Evolutionary conservation across 2,113 vertebrate genomes (phyloP).

Genomic region (Equus quagga): DNA sequence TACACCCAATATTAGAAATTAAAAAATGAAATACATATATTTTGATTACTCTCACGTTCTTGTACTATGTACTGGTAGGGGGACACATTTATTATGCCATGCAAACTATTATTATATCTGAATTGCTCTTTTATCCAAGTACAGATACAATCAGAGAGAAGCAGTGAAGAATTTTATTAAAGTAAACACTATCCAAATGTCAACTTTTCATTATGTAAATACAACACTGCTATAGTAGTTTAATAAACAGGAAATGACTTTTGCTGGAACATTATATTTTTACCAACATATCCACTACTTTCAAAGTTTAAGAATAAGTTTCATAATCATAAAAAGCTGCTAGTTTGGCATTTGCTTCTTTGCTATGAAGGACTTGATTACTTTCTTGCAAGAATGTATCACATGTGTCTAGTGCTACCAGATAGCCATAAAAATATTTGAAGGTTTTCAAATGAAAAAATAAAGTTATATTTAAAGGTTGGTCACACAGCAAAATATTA

Average conservation of each 20-base stretch:
- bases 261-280: constrained; percentile 64
- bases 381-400: background rate
- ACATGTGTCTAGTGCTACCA: background rate
- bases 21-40: constrained; percentile 65
- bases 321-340: background rate
- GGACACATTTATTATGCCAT: constrained; percentile 77
- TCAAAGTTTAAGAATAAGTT: constrained; percentile 60
- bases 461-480: constrained; percentile 1
- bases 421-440: background rate
- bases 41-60: constrained; percentile 84
- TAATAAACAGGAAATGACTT: constrained; percentile 68
- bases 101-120: constrained; percentile 71
- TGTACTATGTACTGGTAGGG: constrained; percentile 77
- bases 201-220: constrained; percentile 73
- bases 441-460: background rate
- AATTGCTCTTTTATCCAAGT: constrained; percentile 77
- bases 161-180: constrained; percentile 80
- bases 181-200: constrained; percentile 80
- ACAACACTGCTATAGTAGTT: background rate
- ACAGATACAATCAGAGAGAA: constrained; percentile 75
- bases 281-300: constrained; percentile 31
- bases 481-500: background rate
- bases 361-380: background rate
- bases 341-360: background rate
- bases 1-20: constrained; percentile 74